A percentile compares a stretch with the other conserved stretches of the same genome.
Conservation (phyloP, 1,140 invertebrate genomes). For the Rhagoletis pomonella region DNA sequence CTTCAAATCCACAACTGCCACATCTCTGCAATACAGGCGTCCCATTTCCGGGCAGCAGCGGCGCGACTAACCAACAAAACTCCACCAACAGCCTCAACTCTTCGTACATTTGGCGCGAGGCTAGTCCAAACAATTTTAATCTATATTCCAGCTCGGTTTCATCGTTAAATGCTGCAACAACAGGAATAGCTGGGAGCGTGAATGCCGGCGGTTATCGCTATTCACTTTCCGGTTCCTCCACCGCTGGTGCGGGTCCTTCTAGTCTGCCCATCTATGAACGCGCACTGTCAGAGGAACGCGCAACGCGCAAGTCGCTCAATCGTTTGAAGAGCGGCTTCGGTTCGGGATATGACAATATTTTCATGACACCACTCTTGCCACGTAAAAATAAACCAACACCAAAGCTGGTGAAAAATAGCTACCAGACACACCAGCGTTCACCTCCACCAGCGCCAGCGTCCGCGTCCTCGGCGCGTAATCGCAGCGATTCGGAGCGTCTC, state of each 20-base stretch:
- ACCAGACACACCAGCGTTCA: constrained; percentile 57
- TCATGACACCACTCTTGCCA: constrained; percentile 70
- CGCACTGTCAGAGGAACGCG: constrained; percentile 70
- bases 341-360: constrained; percentile 72
- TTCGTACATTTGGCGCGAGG: constrained; percentile 74
- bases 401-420: constrained; percentile 61
- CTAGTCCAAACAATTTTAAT: constrained; percentile 73
- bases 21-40: constrained; percentile 64
- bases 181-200: background rate
- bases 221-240: constrained; percentile 59
- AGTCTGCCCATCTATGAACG: constrained; percentile 62
- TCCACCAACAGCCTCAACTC: constrained; percentile 71
- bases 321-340: constrained; percentile 72
- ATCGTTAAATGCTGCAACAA: constrained; percentile 61
- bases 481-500: constrained; percentile 52
- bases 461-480: constrained; percentile 42
- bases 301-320: constrained; percentile 68
- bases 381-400: constrained; percentile 68
- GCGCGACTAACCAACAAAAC: constrained; percentile 60
- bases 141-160: constrained; percentile 72
- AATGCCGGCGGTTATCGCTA: constrained; percentile 62
- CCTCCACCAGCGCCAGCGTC: constrained; percentile 62
- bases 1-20: constrained; percentile 73
- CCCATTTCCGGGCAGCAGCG: constrained; percentile 32
- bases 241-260: constrained; percentile 18